Percentiles rank a stretch among this genome's conserved stretches.
Evolutionary conservation across 2,888 invertebrate genomes (phyloP).

Genomic region (Perizoma flavofasciatum): DNA sequence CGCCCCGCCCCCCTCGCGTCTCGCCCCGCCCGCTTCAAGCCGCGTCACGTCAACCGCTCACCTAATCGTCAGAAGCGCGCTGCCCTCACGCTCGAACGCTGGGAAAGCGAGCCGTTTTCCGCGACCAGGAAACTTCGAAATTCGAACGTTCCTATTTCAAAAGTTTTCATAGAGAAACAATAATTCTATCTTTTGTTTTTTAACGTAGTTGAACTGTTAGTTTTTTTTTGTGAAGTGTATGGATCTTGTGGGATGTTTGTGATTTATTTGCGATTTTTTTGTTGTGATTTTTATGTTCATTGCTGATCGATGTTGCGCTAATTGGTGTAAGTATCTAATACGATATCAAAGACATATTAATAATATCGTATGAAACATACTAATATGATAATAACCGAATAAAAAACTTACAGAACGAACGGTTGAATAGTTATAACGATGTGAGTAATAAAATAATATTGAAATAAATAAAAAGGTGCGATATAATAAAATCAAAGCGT

Average conservation of each 20-base stretch:
- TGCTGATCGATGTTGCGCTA: constrained; percentile 53
- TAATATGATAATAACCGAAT: background rate
- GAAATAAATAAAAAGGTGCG: constrained; percentile 52
- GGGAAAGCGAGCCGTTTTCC: constrained; percentile 81
- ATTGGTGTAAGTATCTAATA: constrained; percentile 67
- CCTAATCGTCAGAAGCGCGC: constrained; percentile 75
- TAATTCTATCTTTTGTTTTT: constrained; percentile 34
- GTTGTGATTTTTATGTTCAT: constrained; percentile 58
- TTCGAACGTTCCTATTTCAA: constrained; percentile 57
- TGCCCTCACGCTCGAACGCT: constrained; percentile 81
- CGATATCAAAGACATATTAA: constrained; percentile 3
- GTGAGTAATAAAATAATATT: constrained; percentile 34
- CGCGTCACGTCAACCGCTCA: constrained; percentile 67
- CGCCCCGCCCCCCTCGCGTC: constrained; percentile 73
- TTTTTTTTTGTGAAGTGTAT: constrained; percentile 41
- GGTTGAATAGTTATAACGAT: background rate
- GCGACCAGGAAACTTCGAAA: constrained; percentile 73
- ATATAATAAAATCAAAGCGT: constrained; percentile 73
- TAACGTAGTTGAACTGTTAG: constrained; percentile 32
- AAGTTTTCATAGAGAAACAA: constrained; percentile 46
- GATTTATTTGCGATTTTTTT: constrained; percentile 57
- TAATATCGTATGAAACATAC: background rate
- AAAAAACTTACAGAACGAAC: background rate
- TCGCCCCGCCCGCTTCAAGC: constrained; percentile 64
- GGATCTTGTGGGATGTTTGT: constrained; percentile 76